phyloP scores from a whole-genome alignment of 2,113 vertebrate genomes.

The Microcebus lehilahytsara region DNA sequence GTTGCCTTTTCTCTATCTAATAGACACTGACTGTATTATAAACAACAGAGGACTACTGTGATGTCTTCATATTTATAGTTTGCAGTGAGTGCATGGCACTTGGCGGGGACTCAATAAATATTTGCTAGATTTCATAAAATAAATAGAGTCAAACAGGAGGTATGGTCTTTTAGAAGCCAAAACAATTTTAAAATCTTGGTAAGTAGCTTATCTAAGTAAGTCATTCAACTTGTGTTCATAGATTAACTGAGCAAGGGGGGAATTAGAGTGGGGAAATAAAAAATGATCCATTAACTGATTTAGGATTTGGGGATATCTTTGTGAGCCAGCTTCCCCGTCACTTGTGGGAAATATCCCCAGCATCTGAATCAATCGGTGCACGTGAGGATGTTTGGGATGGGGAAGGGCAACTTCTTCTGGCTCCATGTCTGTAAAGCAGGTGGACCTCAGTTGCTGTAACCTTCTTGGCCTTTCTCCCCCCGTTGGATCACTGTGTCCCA shows the following conservation, averaged over 20 bases:
- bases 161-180: background rate
- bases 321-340: background rate
- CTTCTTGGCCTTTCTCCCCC: background rate
- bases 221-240: background rate
- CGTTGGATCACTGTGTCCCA: conserved; percentile 21
- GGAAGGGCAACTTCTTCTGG: background rate
- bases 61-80: background rate
- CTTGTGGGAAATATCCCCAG: background rate
- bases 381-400: background rate
- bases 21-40: background rate
- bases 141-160: background rate
- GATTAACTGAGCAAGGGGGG: background rate
- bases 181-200: background rate
- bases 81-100: background rate
- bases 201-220: background rate
- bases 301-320: background rate
- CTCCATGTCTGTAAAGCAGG: background rate
- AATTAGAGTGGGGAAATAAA: background rate
- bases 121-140: conserved; percentile 6
- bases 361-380: background rate
- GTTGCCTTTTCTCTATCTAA: background rate
- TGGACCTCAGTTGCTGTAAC: background rate
- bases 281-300: background rate
- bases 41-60: background rate
- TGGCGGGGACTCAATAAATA: background rate